Evolutionary conservation across 2,113 vertebrate species (phyloP), one percentile per base, ranked within the genome.

Genomic region (Piprites chloris): DNA sequence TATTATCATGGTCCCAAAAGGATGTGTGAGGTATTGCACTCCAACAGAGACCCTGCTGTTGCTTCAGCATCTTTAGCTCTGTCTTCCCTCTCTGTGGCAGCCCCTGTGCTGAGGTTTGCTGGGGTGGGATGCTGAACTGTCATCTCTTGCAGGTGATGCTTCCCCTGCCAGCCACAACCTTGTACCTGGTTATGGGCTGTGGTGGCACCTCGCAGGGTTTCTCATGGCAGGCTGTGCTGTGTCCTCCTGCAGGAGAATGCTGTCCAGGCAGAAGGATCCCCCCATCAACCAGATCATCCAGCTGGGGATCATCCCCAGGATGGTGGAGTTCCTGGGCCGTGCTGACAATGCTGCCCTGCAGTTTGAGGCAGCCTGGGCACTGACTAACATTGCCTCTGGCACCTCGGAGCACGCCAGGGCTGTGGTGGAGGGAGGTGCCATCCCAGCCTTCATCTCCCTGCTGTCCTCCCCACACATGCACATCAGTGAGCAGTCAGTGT

Each of bases 291-390:
- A 98, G 91, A 92, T 99, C 20, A 97, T 99, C 1, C 96, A 98
- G 12, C 97, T 98, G 5, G 98, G 99, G 9, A 96, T 99, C 73
- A 96, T 99, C 32, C 96, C 97, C 14, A 97, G 95, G 68, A 98
- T 99, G 94, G 98, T 99, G 79, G 97, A 98, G 3, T 99, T 99
- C 95, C 95, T 99, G 95, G 86, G 83, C 32, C 87, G 72, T 23
- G 93, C 98, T 1, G 96, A 98, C 62, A 96, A 97, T 14, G 94
- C 97, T 5, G 17, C 71, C 21, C 95, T 99, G 96, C 99, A 99
- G 98, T 99, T 99, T 0, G 99, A 99, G 94, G 98, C 99, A 1
- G 99, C 99, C 23, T 99, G 99, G 99, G 98, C 98, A 14, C 98
- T 99, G 26, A 99, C 99, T 6, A 99, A 99, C 96, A 97, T 99